These are phyloP conservation scores for Rhinogobius similis DNA, from an alignment of 2,113 vertebrate genomes.

Conservation along the genomic window DNA sequence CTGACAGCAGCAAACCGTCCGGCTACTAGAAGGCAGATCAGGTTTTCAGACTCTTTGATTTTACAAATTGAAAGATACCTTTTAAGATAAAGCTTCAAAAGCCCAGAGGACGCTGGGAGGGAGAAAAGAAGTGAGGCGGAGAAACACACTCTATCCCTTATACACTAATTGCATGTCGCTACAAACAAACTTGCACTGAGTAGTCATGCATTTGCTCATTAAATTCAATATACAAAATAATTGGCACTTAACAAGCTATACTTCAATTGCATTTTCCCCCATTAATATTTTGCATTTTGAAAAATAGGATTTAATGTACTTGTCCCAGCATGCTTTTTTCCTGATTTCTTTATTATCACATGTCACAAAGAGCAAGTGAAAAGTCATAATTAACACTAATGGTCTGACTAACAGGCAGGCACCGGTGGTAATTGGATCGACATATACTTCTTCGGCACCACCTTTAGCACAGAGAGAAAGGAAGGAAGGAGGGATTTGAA, in stretches of 20 bases:
- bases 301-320: constrained; percentile 29
- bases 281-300: constrained; percentile 18
- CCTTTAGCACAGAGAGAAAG: constrained; percentile 13
- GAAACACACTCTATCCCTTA: constrained; percentile 17
- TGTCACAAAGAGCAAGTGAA: constrained; percentile 48
- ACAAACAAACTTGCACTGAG: constrained; percentile 19
- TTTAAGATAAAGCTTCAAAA: constrained; percentile 69
- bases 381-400: constrained; percentile 57
- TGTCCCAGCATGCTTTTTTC: constrained; percentile 22
- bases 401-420: constrained; percentile 59
- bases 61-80: constrained; percentile 69
- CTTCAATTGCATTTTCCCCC: constrained; percentile 18
- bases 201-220: constrained; percentile 8
- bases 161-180: constrained; percentile 24
- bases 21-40: constrained; percentile 46
- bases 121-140: constrained; percentile 15
- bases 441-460: constrained; percentile 47
- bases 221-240: constrained; percentile 1
- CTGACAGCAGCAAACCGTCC: constrained; percentile 64
- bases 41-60: constrained; percentile 67
- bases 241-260: constrained; percentile 11
- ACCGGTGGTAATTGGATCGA: constrained; percentile 57
- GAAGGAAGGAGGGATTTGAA: constrained; percentile 4
- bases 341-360: constrained; percentile 41
- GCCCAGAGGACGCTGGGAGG: constrained; percentile 36